These are phyloP conservation scores for Cariama cristata DNA, from an alignment of 2,113 vertebrate species.

Conservation along the genomic window DNA sequence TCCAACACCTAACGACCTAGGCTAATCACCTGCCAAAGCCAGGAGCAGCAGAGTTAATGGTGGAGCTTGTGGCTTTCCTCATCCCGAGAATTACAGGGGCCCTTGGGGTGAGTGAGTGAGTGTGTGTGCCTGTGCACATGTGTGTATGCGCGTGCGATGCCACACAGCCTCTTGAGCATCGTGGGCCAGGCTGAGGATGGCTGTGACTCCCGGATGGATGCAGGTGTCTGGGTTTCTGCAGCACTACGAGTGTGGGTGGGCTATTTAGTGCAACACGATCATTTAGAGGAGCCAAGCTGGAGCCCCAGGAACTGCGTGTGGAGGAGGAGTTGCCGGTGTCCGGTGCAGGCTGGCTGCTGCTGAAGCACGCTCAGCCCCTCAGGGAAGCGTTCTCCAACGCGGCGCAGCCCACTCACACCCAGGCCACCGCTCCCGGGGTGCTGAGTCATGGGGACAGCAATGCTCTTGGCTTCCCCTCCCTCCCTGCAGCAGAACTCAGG, in stretches of 20 bases:
- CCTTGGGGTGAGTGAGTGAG: background rate
- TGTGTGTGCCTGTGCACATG: background rate
- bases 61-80: background rate
- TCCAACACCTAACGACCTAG: background rate
- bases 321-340: background rate
- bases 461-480: background rate
- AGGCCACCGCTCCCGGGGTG: background rate
- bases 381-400: background rate
- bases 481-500: background rate
- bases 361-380: background rate
- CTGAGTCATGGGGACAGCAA: background rate
- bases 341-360: background rate
- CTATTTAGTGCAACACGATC: background rate
- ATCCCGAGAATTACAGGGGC: background rate
- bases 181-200: background rate
- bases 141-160: background rate
- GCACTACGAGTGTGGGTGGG: background rate
- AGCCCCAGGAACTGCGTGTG: background rate
- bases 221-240: slow-evolving; percentile 27
- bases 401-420: background rate
- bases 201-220: background rate
- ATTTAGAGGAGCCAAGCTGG: background rate
- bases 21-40: background rate
- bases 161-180: background rate
- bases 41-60: background rate